Conservation (phyloP, 37 sponge, comb jelly and placozoan genomes). For the Chondrilla cf. caribensis region DNA sequence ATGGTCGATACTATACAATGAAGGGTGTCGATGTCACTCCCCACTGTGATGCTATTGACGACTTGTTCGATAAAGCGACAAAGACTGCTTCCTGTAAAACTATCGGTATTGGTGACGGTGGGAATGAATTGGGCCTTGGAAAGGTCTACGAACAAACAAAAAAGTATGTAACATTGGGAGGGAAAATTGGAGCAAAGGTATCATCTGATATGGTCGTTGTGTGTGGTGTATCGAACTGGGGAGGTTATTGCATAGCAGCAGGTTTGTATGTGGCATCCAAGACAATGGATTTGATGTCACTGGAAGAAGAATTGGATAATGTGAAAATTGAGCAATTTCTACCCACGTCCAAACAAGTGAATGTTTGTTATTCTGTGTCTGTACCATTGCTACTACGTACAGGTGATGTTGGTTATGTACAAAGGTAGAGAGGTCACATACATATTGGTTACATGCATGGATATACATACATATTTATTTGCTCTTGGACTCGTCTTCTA, state of each 20-base stretch:
- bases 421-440: too few species aligned
- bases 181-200: constrained; percentile 48
- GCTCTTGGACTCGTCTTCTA: too few species aligned
- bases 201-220: constrained; percentile 57
- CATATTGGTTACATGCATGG: too few species aligned
- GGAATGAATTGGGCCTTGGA: constrained; percentile 96
- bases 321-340: constrained; percentile 27
- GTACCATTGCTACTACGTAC: neutral
- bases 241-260: constrained; percentile 74
- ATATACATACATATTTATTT: too few species aligned
- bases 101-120: constrained; percentile 91
- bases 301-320: neutral
- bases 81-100: constrained; percentile 37
- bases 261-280: constrained; percentile 42
- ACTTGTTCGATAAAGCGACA: constrained; percentile 52
- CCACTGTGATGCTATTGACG: constrained; percentile 61
- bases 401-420: too few species aligned
- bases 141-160: constrained; percentile 55
- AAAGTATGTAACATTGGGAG: constrained; percentile 41
- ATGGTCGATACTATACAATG: constrained; percentile 82
- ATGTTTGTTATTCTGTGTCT: neutral
- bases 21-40: constrained; percentile 51
- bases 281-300: neutral
- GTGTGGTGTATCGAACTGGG: constrained; percentile 96
- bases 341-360: constrained; percentile 61